phyloP scores from a whole-genome alignment of 2,797 vertebrate genomes.

The Parotocinclus haroldoi region DNA sequence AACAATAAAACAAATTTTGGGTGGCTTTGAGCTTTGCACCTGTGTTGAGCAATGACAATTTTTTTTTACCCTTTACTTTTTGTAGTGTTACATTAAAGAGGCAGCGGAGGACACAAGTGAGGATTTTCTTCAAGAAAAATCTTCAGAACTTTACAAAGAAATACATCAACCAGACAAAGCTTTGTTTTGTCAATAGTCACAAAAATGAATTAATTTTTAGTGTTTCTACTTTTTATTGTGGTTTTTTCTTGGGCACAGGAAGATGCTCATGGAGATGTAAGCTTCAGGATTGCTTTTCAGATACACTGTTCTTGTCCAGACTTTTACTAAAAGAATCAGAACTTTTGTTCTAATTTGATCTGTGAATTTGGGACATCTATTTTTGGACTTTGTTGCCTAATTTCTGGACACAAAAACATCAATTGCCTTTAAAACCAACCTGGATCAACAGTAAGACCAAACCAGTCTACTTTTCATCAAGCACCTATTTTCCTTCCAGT shows the following conservation, averaged over 20 bases:
- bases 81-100: slow-evolving; percentile 32
- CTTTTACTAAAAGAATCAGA: slow-evolving; percentile 10
- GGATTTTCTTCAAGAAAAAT: slow-evolving; percentile 6
- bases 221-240: not conserved
- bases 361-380: slow-evolving; percentile 15
- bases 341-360: not conserved
- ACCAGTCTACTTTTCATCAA: slow-evolving; percentile 15
- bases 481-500: slow-evolving; percentile 18
- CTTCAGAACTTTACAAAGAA: slow-evolving; percentile 11
- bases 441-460: slow-evolving; percentile 43
- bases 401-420: slow-evolving; percentile 20
- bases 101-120: slow-evolving; percentile 21
- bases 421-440: slow-evolving; percentile 4
- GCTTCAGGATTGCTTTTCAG: slow-evolving; percentile 18
- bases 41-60: not conserved
- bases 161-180: slow-evolving; percentile 12
- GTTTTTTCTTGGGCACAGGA: not conserved
- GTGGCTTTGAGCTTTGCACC: no score
- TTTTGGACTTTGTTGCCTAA: slow-evolving; percentile 22
- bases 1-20: no score
- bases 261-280: slow-evolving; percentile 19
- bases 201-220: not conserved
- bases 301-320: not conserved
- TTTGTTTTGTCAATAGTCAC: no score
- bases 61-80: slow-evolving; percentile 20